Evolutionary conservation across 2,888 invertebrate species (phyloP).

Genomic region (Eupithecia subfuscata): DNA sequence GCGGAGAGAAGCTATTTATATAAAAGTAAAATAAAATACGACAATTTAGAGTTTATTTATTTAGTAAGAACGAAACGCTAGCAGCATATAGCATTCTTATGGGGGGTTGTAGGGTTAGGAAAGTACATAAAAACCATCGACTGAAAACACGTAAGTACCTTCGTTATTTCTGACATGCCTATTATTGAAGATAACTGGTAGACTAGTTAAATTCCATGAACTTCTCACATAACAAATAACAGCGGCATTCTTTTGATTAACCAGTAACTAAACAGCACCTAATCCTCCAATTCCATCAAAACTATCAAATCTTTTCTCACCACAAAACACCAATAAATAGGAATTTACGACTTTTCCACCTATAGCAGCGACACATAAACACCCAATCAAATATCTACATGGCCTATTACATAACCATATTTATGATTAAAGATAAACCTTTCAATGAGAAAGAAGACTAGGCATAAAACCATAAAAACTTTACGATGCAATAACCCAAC

Average conservation of each 20-base stretch:
- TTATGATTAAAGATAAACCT: constrained; percentile 36
- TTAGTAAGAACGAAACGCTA: no score
- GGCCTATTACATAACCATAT: constrained; percentile 35
- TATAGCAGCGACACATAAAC: constrained; percentile 29
- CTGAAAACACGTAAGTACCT: background rate
- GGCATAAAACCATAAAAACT: constrained; percentile 46
- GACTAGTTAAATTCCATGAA: background rate
- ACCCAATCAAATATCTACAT: constrained; percentile 34
- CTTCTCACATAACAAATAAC: background rate
- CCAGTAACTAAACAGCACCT: background rate
- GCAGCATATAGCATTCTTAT: no score
- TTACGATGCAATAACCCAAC: constrained; percentile 45
- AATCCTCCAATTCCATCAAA: constrained; percentile 17
- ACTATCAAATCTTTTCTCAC: constrained; percentile 28
- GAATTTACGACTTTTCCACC: constrained; percentile 26
- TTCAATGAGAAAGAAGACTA: constrained; percentile 39
- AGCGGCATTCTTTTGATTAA: constrained; percentile 8
- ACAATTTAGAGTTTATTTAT: background rate
- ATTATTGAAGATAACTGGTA: background rate
- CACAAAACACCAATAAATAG: constrained; percentile 34
- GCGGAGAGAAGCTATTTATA: background rate
- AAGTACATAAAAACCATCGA: background rate
- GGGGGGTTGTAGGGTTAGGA: background rate
- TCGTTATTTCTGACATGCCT: background rate
- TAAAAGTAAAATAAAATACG: background rate